These are phyloP conservation scores for Procavia capensis DNA, from an alignment of 2,113 vertebrate species.

Conservation along the genomic window DNA sequence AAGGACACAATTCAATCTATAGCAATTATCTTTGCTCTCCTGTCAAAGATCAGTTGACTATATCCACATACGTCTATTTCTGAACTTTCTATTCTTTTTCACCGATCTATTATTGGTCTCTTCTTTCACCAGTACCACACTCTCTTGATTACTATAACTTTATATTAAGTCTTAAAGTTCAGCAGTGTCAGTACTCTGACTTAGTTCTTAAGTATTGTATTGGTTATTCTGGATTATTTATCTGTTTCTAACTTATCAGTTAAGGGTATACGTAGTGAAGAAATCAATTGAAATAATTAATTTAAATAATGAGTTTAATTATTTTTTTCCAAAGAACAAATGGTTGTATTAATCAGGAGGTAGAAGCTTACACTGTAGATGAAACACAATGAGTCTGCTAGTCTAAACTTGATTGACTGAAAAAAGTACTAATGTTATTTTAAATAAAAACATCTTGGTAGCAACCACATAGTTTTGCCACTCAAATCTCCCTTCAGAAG, in stretches of 20 bases:
- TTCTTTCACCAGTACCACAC: background rate
- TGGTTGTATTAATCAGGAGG: conserved; percentile 17
- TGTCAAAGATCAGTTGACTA: background rate
- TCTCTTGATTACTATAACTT: background rate
- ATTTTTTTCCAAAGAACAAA: background rate
- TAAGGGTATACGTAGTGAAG: background rate
- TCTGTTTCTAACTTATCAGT: conserved; percentile 14
- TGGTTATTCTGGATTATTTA: background rate
- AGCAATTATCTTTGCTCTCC: background rate
- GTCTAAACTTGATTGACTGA: background rate
- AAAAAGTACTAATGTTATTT: conserved; percentile 4
- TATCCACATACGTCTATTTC: background rate
- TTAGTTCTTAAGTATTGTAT: background rate
- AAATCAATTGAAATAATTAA: background rate
- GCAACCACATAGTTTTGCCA: background rate
- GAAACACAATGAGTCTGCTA: conserved; percentile 26
- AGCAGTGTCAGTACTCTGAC: background rate
- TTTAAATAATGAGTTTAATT: background rate
- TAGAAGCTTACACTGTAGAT: background rate
- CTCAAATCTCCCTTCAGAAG: conserved; percentile 7
- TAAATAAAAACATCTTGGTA: background rate
- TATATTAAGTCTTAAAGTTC: background rate
- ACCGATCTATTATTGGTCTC: background rate
- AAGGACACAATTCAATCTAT: too few species aligned
- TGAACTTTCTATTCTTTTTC: background rate